Evolutionary conservation across 2,113 vertebrate species (phyloP).

Genomic region (Calyptommatus sinebrachiatus): DNA sequence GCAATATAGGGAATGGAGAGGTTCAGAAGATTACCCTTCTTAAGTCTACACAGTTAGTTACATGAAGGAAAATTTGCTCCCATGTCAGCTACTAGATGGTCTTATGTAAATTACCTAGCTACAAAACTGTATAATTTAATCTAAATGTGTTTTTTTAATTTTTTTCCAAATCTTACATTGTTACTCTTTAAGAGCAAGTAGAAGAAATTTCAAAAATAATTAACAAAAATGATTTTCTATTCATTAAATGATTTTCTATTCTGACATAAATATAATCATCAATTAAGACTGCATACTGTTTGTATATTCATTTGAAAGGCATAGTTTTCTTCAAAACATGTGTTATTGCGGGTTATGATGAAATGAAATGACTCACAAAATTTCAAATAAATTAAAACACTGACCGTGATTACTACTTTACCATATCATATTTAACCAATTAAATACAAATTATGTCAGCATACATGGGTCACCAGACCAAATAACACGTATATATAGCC

Average conservation of each 20-base stretch:
- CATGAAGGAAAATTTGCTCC: rapidly evolving
- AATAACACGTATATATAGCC: neutral
- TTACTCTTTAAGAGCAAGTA: too few relatives aligned
- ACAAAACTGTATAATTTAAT: neutral
- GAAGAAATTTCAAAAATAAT: neutral
- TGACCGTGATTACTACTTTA: neutral
- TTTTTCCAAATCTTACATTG: neutral
- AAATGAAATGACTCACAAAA: neutral
- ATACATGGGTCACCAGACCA: neutral
- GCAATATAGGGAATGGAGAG: neutral
- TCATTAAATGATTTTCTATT: neutral
- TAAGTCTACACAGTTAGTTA: rapidly evolving
- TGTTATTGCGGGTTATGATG: neutral
- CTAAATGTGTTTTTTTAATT: neutral
- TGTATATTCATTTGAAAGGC: neutral
- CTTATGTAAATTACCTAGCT: neutral
- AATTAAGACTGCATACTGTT: neutral
- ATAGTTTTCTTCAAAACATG: neutral
- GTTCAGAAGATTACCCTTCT: neutral
- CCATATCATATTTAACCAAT: too few relatives aligned
- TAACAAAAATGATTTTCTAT: neutral
- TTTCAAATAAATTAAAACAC: neutral
- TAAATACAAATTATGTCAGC: too few relatives aligned
- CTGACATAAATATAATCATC: neutral
- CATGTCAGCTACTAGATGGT: too few relatives aligned